Evolutionary conservation across 1,140 invertebrate species (phyloP).

Genomic region (Meteorus sp.): DNA sequence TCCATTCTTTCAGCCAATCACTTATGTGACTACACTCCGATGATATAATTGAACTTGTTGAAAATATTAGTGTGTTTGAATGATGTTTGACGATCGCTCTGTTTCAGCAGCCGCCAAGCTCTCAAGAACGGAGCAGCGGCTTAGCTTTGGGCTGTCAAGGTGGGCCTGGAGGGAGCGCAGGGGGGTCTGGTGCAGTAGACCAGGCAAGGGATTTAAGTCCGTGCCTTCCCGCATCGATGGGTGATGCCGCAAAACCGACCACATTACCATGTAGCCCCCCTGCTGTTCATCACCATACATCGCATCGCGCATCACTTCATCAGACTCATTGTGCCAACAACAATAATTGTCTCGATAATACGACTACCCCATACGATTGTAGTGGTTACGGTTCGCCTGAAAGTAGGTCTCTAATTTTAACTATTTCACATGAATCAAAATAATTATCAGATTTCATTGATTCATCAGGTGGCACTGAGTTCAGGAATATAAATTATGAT

Average conservation of each 20-base stretch:
- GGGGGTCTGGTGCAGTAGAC: conserved; percentile 66
- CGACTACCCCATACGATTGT: conserved; percentile 55
- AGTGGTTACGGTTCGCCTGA: conserved; percentile 56
- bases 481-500: conserved; percentile 49
- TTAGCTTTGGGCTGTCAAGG: conserved; percentile 55
- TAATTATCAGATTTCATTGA: too few relatives aligned
- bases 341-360: conserved; percentile 56
- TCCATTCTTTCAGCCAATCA: too few relatives aligned
- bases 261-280: conserved; percentile 54
- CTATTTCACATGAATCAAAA: neutral
- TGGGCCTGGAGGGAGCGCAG: conserved; percentile 50
- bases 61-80: conserved; percentile 18
- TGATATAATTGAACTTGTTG: neutral
- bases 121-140: conserved; percentile 56
- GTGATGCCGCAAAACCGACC: conserved; percentile 60
- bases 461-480: conserved; percentile 50
- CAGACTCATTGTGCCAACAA: conserved; percentile 55
- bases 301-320: conserved; percentile 49
- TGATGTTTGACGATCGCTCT: conserved; percentile 31
- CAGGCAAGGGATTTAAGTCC: conserved; percentile 72
- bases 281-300: conserved; percentile 44
- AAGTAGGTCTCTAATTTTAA: conserved; percentile 39
- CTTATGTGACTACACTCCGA: too few relatives aligned
- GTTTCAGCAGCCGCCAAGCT: conserved; percentile 57
- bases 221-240: conserved; percentile 69